These are phyloP conservation scores for Mechanitis mazaeus DNA, from an alignment of 2,888 invertebrate genomes.

Conservation along the genomic window DNA sequence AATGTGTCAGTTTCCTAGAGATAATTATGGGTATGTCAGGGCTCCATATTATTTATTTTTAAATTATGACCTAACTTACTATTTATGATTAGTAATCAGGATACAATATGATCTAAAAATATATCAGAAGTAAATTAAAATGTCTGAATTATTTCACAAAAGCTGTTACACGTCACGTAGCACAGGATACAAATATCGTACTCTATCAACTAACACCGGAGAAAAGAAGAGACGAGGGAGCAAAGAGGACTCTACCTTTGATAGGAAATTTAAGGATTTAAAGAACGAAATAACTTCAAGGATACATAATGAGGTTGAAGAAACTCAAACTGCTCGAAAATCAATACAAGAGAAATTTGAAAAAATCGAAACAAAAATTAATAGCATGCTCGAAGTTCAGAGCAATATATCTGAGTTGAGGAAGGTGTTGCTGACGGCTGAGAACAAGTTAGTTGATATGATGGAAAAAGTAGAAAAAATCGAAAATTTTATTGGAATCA, in stretches of 20 bases:
- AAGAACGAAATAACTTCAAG: constrained; percentile 45
- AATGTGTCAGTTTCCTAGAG: too few relatives aligned
- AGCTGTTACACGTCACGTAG: constrained; percentile 58
- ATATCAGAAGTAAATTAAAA: constrained; percentile 25
- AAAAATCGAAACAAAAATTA: constrained; percentile 51
- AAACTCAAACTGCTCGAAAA: constrained; percentile 43
- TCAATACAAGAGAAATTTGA: constrained; percentile 46
- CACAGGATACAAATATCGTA: constrained; percentile 61
- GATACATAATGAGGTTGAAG: constrained; percentile 44
- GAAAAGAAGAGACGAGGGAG: constrained; percentile 39
- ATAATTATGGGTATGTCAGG: too few relatives aligned
- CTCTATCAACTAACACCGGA: constrained; percentile 61
- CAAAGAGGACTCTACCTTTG: constrained; percentile 41
- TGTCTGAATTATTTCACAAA: constrained; percentile 57
- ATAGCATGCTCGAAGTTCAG: constrained; percentile 51
- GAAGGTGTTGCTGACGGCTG: constrained; percentile 41
- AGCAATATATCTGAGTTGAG: constrained; percentile 42
- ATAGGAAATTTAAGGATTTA: constrained; percentile 53
- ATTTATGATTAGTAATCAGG: background rate
- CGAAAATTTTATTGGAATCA: constrained; percentile 33
- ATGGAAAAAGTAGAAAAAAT: constrained; percentile 45
- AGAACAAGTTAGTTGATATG: constrained; percentile 38
- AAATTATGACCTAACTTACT: too few relatives aligned
- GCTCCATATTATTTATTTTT: too few relatives aligned
- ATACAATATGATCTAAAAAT: constrained; percentile 6